Conservation (phyloP, 1,140 invertebrate species). For the Cotesia vestalis region DNA sequence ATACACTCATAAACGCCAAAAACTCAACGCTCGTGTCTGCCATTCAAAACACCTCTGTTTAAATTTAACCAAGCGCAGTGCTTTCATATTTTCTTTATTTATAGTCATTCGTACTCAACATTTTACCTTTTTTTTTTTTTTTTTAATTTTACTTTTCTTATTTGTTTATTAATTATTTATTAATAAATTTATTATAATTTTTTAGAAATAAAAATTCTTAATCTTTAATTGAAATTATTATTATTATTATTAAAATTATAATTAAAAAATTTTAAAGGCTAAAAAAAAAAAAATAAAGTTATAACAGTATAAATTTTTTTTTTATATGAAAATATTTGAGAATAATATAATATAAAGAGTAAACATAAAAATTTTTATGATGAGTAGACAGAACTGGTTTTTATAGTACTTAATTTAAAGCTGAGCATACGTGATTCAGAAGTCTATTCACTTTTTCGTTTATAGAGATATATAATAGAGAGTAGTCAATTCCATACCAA, state of each 20-base stretch:
- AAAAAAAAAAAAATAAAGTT: neutral
- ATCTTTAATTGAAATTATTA: too few species aligned
- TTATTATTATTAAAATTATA: too few species aligned
- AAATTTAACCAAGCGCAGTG: constrained; percentile 4
- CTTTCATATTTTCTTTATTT: neutral
- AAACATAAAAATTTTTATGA: constrained; percentile 10
- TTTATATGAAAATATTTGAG: too few species aligned
- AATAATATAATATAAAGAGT: neutral
- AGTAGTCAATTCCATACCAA: too few species aligned
- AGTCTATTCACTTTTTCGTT: constrained; percentile 4
- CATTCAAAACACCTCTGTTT: constrained; percentile 24
- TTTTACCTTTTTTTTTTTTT: neutral
- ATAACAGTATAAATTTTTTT: neutral
- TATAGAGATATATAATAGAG: too few species aligned
- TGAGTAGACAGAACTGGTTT: constrained; percentile 41
- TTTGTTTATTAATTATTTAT: too few species aligned
- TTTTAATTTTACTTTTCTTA: too few species aligned
- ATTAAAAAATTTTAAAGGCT: too few species aligned
- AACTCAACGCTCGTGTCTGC: constrained; percentile 11
- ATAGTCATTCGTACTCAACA: too few species aligned
- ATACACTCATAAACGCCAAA: neutral
- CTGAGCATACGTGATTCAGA: constrained; percentile 35
- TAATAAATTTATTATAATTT: too few species aligned
- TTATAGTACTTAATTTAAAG: constrained; percentile 56
- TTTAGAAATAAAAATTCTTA: neutral